A percentile compares a stretch with the other conserved stretches of the same genome.
phyloP scores from a whole-genome alignment of 2,113 vertebrate genomes.

The Merops nubicus region DNA sequence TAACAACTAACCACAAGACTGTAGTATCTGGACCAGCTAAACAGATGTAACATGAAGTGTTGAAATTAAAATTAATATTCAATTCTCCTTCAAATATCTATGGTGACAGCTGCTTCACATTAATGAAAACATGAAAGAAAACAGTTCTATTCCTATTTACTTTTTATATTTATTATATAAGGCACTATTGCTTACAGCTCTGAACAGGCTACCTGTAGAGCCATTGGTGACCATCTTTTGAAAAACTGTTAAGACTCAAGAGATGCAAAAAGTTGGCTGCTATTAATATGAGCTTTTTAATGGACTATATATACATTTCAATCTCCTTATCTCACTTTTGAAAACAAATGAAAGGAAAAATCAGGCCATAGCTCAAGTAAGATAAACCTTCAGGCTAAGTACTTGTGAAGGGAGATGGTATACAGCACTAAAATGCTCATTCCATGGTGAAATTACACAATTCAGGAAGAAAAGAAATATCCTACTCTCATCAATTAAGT shows the following conservation, averaged over 20 bases:
- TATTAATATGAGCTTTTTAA: not conserved
- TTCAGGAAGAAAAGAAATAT: not conserved
- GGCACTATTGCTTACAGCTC: not conserved
- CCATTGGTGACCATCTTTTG: not conserved
- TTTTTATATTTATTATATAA: not conserved
- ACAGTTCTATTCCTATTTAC: not conserved
- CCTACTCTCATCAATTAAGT: not conserved
- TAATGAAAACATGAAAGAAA: not conserved
- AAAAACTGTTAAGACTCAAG: not conserved
- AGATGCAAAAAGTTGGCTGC: not conserved
- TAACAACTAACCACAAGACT: not conserved
- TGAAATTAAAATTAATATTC: not conserved
- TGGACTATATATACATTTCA: not conserved
- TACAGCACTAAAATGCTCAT: not conserved
- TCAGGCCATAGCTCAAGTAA: not conserved
- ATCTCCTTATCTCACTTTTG: not conserved
- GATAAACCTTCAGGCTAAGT: not conserved
- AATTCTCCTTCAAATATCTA: not conserved
- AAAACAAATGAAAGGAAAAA: not conserved
- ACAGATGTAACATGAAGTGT: not conserved
- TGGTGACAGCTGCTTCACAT: not conserved
- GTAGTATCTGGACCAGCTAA: not conserved
- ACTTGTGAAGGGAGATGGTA: not conserved
- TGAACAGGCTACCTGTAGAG: not conserved
- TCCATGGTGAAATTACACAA: not conserved